Percentiles rank a stretch among this genome's conserved stretches.
phyloP scores from a whole-genome alignment of 2,888 invertebrate species.

The Malachius bipustulatus region DNA sequence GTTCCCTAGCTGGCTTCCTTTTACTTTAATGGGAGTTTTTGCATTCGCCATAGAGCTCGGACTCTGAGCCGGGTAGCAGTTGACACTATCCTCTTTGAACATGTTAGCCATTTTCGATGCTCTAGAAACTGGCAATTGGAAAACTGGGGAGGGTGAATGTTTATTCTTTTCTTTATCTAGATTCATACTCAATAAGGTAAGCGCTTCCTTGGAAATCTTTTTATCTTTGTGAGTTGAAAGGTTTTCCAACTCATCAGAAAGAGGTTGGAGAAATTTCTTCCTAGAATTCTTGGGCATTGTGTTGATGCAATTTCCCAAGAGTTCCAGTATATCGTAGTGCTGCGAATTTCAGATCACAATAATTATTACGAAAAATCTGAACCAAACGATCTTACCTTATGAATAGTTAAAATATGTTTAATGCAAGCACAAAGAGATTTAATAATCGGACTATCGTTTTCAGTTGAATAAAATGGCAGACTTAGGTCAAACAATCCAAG shows the following conservation, averaged over 20 bases:
- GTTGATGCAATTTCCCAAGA: constrained; percentile 15
- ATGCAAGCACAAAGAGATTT: constrained; percentile 21
- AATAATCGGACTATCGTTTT: constrained; percentile 17
- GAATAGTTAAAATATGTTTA: constrained; percentile 20
- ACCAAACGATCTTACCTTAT: too few species aligned
- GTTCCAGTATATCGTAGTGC: constrained; percentile 18
- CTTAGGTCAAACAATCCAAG: constrained; percentile 17
- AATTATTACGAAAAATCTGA: too few species aligned
- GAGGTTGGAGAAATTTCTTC: constrained; percentile 13
- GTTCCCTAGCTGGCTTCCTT: constrained; percentile 24
- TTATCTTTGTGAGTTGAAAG: not conserved
- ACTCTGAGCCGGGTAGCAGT: constrained; percentile 14
- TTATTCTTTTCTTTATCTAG: not conserved
- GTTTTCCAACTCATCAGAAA: not conserved
- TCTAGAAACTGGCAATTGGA: not conserved
- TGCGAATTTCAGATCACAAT: too few species aligned
- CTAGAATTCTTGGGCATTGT: constrained; percentile 15
- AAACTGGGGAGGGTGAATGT: not conserved
- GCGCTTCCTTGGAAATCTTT: not conserved
- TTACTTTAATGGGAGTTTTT: constrained; percentile 22
- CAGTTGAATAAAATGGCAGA: constrained; percentile 16
- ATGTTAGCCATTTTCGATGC: constrained; percentile 6
- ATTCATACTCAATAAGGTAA: not conserved
- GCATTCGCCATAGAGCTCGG: constrained; percentile 26
- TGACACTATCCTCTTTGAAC: constrained; percentile 4